Evolutionary conservation across 2,113 vertebrate genomes (phyloP).

Genomic region (Acrocephalus kingi): DNA sequence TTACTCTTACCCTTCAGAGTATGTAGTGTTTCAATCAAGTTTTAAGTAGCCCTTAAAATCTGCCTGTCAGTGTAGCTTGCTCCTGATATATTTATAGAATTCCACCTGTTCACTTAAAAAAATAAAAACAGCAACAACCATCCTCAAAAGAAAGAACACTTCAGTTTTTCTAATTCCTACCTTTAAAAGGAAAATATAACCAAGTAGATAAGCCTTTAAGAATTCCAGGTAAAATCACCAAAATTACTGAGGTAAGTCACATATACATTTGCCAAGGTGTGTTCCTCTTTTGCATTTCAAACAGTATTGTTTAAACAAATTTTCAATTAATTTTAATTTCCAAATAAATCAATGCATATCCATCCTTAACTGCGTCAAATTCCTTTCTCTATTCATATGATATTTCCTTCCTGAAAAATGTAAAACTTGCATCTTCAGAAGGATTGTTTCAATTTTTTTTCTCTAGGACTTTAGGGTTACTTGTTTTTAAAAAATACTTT

Average conservation of each 20-base stretch:
- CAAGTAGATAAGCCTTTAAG: not conserved
- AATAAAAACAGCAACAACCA: not conserved
- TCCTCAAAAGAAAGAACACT: not conserved
- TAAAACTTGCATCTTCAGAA: not conserved
- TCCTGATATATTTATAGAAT: not conserved
- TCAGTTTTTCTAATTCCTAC: not conserved
- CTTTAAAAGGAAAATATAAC: not conserved
- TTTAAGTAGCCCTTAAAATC: not conserved
- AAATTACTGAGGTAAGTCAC: not conserved
- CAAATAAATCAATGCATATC: not conserved
- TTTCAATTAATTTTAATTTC: not conserved
- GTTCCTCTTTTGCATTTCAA: not conserved
- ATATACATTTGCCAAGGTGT: not conserved
- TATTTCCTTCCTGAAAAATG: not conserved
- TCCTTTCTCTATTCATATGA: not conserved
- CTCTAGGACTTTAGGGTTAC: not conserved
- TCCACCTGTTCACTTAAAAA: not conserved
- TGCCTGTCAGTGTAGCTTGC: not conserved
- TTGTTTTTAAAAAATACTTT: not conserved
- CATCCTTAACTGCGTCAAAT: not conserved
- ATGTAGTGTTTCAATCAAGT: not conserved
- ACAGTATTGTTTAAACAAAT: not conserved
- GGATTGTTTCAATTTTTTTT: not conserved
- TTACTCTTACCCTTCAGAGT: not conserved
- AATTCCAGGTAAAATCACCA: not conserved